phyloP scores from a whole-genome alignment of 2,888 invertebrate genomes.

The Drosophila ustulata region DNA sequence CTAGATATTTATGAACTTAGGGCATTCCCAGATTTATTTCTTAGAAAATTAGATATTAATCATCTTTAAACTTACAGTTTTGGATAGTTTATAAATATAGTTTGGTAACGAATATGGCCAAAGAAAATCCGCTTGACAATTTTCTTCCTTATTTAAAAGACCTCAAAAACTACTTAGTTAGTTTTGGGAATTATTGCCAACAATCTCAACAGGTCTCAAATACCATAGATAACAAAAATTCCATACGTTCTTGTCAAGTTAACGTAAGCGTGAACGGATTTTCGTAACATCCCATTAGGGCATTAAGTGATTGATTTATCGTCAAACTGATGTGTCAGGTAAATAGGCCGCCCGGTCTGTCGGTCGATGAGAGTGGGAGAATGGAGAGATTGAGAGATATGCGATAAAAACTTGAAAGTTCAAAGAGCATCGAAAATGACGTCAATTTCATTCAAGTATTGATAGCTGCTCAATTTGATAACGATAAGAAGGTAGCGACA shows the following conservation, averaged over 20 bases:
- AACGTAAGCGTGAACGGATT: background rate
- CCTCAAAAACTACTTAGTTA: background rate
- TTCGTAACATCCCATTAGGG: constrained; percentile 32
- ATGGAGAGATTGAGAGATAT: constrained; percentile 12
- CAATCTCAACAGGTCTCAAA: background rate
- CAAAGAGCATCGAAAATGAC: constrained; percentile 56
- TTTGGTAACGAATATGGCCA: background rate
- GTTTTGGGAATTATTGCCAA: constrained; percentile 1
- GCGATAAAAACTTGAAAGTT: constrained; percentile 39
- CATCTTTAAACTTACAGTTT: background rate
- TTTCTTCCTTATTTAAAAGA: background rate
- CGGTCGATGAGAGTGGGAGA: background rate
- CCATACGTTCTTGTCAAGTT: constrained; percentile 26
- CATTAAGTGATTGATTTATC: constrained; percentile 50
- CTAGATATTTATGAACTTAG: constrained; percentile 24
- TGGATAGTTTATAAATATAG: background rate
- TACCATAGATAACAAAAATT: constrained; percentile 36
- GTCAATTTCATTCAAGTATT: constrained; percentile 44
- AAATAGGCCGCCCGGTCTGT: constrained; percentile 14
- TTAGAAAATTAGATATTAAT: constrained; percentile 23
- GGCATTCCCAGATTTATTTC: constrained; percentile 12
- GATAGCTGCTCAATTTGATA: constrained; percentile 39
- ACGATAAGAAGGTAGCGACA: constrained; percentile 43
- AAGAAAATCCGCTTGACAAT: background rate
- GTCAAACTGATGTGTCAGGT: constrained; percentile 9